Evolutionary conservation across 2,888 invertebrate genomes (phyloP).

Genomic region (Euphydryas editha): DNA sequence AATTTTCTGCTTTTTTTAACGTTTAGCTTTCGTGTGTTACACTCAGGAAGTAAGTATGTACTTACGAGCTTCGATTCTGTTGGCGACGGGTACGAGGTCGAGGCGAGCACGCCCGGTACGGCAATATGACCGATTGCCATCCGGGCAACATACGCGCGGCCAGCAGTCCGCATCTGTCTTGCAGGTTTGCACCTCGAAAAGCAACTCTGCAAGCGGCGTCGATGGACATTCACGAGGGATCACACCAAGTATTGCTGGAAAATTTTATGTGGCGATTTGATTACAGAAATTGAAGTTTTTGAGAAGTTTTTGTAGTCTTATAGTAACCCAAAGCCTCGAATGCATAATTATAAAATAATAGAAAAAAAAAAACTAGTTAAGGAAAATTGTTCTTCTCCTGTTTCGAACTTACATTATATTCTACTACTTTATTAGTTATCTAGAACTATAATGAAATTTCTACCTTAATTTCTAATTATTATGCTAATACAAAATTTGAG

Average conservation of each 20-base stretch:
- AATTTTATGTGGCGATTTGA: not conserved
- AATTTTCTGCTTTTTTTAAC: not conserved
- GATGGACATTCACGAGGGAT: constrained; percentile 88
- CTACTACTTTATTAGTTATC: no score
- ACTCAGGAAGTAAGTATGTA: constrained; percentile 36
- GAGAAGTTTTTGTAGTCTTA: no score
- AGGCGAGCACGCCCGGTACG: constrained; percentile 87
- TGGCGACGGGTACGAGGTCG: constrained; percentile 85
- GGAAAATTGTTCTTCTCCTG: no score
- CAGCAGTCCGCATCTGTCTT: constrained; percentile 87
- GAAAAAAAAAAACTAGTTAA: no score
- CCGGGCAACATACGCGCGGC: constrained; percentile 90
- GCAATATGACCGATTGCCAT: constrained; percentile 87
- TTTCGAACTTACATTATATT: no score
- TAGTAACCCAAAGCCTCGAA: no score
- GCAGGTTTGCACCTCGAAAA: constrained; percentile 88
- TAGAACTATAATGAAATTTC: no score
- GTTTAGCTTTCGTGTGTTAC: no score
- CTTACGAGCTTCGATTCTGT: constrained; percentile 86
- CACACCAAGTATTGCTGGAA: constrained; percentile 86
- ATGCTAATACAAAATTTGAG: no score
- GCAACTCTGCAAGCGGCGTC: constrained; percentile 87
- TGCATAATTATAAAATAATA: no score
- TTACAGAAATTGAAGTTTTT: not conserved
- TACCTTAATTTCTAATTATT: no score